Conservation (phyloP, 1,140 invertebrate species). For the Chrysoperla carnea region DNA sequence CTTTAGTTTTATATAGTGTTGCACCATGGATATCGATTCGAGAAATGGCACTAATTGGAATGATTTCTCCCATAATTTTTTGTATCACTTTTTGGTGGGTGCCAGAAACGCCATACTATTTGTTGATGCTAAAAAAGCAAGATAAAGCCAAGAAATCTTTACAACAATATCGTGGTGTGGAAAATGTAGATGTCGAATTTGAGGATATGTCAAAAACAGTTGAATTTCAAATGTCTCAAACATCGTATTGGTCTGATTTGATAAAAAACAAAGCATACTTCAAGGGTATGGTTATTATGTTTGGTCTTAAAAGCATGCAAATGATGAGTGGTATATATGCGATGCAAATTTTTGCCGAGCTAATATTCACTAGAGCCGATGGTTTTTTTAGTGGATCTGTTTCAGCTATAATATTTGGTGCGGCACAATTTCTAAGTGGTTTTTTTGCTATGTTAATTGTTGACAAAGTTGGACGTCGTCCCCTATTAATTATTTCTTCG, state of each 20-base stretch:
- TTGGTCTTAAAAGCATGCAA: conserved; percentile 46
- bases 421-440: conserved; percentile 48
- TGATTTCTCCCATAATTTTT: conserved; percentile 36
- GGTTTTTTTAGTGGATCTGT: conserved; percentile 7
- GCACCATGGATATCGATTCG: conserved; percentile 39
- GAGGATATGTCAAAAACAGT: conserved; percentile 34
- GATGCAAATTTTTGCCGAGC: conserved; percentile 48
- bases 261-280: conserved; percentile 30
- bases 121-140: conserved; percentile 29
- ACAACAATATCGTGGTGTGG: conserved; percentile 33
- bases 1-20: conserved; percentile 44
- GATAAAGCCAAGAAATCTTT: conserved; percentile 37
- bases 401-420: conserved; percentile 17
- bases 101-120: conserved; percentile 59
- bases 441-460: conserved; percentile 61
- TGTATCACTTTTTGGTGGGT: conserved; percentile 44
- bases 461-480: conserved; percentile 58
- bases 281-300: conserved; percentile 36
- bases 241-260: conserved; percentile 29
- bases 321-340: conserved; percentile 52
- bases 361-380: conserved; percentile 39
- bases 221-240: conserved; percentile 28
- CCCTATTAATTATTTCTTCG: background rate
- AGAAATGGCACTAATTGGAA: conserved; percentile 33
- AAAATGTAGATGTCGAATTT: conserved; percentile 33